Percentiles rank a stretch among this genome's conserved stretches.
Evolutionary conservation across 2,113 vertebrate species (phyloP).

Genomic region (Ibidorhyncha struthersii): DNA sequence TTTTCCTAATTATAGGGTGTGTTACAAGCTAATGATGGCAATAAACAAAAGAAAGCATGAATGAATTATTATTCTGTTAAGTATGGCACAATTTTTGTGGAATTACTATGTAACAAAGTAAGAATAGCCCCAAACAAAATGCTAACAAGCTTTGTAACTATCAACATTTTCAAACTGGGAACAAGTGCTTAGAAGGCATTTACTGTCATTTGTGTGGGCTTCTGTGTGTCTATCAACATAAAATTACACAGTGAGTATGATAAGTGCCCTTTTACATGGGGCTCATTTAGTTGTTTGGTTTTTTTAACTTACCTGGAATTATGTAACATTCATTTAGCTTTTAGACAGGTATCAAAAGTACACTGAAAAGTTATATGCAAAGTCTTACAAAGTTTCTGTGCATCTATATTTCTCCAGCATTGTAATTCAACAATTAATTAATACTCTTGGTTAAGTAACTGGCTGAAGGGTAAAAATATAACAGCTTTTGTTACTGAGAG

Average conservation of each 20-base stretch:
- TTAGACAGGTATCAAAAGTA: background rate
- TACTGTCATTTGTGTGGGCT: background rate
- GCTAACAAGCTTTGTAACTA: background rate
- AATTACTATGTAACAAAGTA: background rate
- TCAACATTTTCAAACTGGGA: background rate
- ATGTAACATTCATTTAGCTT: background rate
- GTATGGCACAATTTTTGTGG: background rate
- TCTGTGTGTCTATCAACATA: background rate
- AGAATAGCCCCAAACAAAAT: background rate
- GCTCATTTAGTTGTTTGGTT: accelerated
- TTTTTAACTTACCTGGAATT: background rate
- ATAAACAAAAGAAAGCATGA: background rate
- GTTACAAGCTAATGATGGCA: background rate
- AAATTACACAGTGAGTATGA: background rate
- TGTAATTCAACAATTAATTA: background rate
- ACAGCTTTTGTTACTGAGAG: background rate
- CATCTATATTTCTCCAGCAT: background rate
- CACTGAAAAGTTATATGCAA: background rate
- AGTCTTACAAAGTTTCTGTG: background rate
- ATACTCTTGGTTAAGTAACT: background rate
- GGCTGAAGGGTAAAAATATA: background rate
- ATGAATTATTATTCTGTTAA: background rate
- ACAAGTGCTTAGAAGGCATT: background rate
- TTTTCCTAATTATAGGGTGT: background rate
- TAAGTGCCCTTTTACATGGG: background rate